Conservation (phyloP, 2,113 vertebrate species). For the Heterotis niloticus region DNA sequence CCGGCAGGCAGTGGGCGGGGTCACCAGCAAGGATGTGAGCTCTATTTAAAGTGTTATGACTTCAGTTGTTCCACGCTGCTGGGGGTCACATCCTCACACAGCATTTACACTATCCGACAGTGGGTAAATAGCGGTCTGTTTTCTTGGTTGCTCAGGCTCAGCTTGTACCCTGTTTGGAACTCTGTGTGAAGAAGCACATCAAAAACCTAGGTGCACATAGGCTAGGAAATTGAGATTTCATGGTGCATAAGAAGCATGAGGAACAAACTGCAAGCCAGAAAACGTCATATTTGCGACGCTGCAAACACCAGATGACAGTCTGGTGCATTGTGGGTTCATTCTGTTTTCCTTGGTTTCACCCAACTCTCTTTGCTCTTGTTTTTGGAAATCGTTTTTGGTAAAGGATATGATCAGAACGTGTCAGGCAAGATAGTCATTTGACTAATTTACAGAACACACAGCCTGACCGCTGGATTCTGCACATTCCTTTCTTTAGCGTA, state of each 20-base stretch:
- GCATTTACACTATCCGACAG: conserved; percentile 24
- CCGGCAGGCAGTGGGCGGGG: conserved; percentile 38
- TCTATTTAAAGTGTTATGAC: conserved; percentile 40
- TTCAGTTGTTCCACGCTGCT: conserved; percentile 24
- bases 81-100: conserved; percentile 17
- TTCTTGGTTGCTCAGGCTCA: not conserved
- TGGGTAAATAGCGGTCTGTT: not conserved
- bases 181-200: conserved; percentile 1
- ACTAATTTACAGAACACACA: not conserved
- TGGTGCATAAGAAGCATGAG: not conserved
- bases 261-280: not conserved
- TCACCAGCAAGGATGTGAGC: conserved; percentile 32
- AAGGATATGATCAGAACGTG: not conserved
- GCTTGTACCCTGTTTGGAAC: not conserved
- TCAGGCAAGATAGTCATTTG: not conserved
- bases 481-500: not conserved
- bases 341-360: not conserved
- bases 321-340: not conserved
- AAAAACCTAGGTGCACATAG: not conserved
- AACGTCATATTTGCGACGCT: not conserved
- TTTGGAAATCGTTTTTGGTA: not conserved
- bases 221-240: not conserved
- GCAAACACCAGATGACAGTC: not conserved
- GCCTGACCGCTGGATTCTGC: not conserved
- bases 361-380: not conserved